Conservation (phyloP, 2,888 invertebrate genomes). For the Neoascia interrupta region DNA sequence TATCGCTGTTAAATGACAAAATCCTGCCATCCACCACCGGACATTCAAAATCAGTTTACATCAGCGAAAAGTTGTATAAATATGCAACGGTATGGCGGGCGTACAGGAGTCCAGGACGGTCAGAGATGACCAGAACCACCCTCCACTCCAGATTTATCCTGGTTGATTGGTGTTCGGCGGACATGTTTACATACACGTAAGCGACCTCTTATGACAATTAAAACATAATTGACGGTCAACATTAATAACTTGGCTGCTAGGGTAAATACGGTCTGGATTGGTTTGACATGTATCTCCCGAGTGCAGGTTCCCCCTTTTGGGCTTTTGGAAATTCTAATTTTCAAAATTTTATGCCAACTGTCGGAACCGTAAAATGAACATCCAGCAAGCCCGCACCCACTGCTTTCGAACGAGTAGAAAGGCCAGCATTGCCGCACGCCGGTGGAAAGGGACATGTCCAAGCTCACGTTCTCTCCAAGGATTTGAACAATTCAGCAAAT, state of each 20-base stretch:
- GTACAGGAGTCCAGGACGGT: background rate
- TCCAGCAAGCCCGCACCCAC: too few species aligned
- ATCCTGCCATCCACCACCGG: conserved; percentile 3
- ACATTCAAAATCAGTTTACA: conserved; percentile 54
- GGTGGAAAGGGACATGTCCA: conserved; percentile 38
- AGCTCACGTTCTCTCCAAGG: conserved; percentile 44
- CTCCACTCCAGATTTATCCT: conserved; percentile 35
- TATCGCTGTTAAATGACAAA: conserved; percentile 27
- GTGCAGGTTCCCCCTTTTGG: conserved; percentile 11
- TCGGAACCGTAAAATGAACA: conserved; percentile 2
- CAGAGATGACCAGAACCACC: too few species aligned
- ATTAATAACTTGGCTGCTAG: conserved; percentile 73
- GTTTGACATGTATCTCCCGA: conserved; percentile 18
- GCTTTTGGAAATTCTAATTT: conserved; percentile 62
- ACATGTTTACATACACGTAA: conserved; percentile 59
- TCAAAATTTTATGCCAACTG: conserved; percentile 58
- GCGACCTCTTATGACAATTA: conserved; percentile 79
- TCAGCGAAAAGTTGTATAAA: conserved; percentile 58
- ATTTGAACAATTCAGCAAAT: conserved; percentile 67
- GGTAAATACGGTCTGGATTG: conserved; percentile 31
- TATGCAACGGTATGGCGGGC: background rate
- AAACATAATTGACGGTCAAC: conserved; percentile 80
- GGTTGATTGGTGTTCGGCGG: conserved; percentile 31
- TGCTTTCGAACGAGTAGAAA: background rate
- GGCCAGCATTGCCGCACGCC: conserved; percentile 24